Evolutionary conservation across 1,140 invertebrate genomes (phyloP).

Genomic region (Holotrichia oblita): DNA sequence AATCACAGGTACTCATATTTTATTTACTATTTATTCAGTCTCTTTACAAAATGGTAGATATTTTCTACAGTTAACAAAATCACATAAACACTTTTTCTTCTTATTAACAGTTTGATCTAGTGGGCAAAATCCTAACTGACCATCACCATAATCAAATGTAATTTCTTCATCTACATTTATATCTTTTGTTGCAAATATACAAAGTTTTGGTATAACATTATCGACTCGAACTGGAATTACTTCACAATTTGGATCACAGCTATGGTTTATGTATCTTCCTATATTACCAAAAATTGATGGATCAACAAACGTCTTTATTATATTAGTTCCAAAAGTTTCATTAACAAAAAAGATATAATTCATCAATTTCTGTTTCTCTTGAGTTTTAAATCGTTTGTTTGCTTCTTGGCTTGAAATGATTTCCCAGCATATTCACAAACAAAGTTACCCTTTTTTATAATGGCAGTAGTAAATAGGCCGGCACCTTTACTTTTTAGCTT

Average conservation of each 20-base stretch:
- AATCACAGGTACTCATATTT: constrained; percentile 80
- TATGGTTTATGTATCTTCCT: constrained; percentile 92
- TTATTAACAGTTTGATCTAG: constrained; percentile 37
- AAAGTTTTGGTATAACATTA: constrained; percentile 77
- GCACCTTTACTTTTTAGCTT: constrained; percentile 69
- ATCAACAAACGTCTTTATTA: constrained; percentile 79
- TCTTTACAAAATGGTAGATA: constrained; percentile 55
- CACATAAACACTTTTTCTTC: constrained; percentile 63
- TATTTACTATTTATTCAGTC: constrained; percentile 11
- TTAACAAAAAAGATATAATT: constrained; percentile 88
- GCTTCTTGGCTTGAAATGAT: constrained; percentile 77
- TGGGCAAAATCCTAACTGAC: constrained; percentile 48
- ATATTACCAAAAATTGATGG: constrained; percentile 85
- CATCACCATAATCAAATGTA: constrained; percentile 79
- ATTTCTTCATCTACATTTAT: constrained; percentile 79
- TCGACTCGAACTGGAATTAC: constrained; percentile 81
- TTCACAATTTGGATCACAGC: constrained; percentile 84
- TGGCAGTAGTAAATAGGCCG: constrained; percentile 71
- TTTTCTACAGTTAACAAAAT: constrained; percentile 60
- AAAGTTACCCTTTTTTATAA: constrained; percentile 74
- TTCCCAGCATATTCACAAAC: constrained; percentile 96
- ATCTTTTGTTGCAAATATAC: constrained; percentile 77
- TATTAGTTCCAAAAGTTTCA: constrained; percentile 70
- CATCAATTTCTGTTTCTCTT: constrained; percentile 64
- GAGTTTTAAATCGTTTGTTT: constrained; percentile 64